phyloP scores from a whole-genome alignment of 1,140 invertebrate species.

The Chionoecetes opilio region DNA sequence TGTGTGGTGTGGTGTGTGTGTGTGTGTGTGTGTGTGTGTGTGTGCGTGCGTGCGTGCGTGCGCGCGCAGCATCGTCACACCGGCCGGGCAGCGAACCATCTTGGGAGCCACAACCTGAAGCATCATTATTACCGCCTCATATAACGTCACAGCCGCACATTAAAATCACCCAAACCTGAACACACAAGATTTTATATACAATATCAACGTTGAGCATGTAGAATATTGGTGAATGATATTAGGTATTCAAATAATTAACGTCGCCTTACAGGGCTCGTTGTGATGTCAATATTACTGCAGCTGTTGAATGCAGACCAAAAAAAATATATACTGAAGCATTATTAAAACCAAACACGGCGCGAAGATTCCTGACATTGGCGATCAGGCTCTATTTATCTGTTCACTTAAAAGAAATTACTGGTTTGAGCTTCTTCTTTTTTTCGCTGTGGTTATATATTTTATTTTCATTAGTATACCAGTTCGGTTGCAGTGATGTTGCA shows the following conservation, averaged over 20 bases:
- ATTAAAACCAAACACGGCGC: not conserved
- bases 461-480: not conserved
- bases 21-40: not conserved
- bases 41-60: not conserved
- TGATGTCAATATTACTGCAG: not conserved
- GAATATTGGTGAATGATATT: not conserved
- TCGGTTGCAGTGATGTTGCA: too few species aligned
- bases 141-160: too few species aligned
- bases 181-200: not conserved
- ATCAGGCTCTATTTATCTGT: slow-evolving; percentile 9
- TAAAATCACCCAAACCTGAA: too few species aligned
- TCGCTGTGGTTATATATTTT: not conserved
- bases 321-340: not conserved
- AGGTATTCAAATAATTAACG: not conserved
- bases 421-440: not conserved
- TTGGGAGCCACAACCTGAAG: too few species aligned
- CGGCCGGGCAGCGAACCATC: too few species aligned
- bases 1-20: too few species aligned
- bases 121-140: too few species aligned
- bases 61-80: too few species aligned
- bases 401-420: not conserved
- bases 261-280: not conserved
- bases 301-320: not conserved
- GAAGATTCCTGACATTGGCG: not conserved
- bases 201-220: not conserved